Evolutionary conservation across 2,113 vertebrate genomes (phyloP).

Genomic region (Recurvirostra avosetta): DNA sequence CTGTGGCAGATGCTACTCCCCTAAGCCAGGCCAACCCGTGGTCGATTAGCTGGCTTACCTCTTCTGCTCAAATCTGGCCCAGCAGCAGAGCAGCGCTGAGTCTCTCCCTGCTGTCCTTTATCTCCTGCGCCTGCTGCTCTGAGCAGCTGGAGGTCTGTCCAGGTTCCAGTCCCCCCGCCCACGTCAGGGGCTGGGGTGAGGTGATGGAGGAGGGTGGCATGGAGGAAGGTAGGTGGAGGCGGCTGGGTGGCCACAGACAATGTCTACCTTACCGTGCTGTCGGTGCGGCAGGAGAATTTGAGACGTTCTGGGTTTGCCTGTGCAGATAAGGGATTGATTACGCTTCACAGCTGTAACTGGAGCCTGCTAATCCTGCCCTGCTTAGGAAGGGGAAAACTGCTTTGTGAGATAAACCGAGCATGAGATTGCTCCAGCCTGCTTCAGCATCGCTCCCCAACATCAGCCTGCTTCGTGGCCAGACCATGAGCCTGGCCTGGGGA

Average conservation of each 20-base stretch:
- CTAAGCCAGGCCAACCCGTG: background rate
- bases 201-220: background rate
- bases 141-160: background rate
- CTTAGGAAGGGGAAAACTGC: slow-evolving; percentile 42
- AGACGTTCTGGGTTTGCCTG: background rate
- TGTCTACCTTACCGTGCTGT: background rate
- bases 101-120: background rate
- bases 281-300: background rate
- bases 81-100: background rate
- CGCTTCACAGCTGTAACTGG: slow-evolving; percentile 26
- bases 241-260: fast-evolving
- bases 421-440: background rate
- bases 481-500: background rate
- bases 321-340: slow-evolving; percentile 29
- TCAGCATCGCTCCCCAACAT: background rate
- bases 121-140: background rate
- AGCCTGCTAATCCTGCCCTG: slow-evolving; percentile 58
- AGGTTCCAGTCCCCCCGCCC: fast-evolving
- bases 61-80: background rate
- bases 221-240: background rate
- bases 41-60: slow-evolving; percentile 14
- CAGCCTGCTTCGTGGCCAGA: background rate
- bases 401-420: slow-evolving; percentile 28
- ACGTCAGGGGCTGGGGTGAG: background rate
- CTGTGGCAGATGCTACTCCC: background rate